Evolutionary conservation across 2,113 vertebrate species (phyloP).

Genomic region (Poeciliopsis turrubarensis): DNA sequence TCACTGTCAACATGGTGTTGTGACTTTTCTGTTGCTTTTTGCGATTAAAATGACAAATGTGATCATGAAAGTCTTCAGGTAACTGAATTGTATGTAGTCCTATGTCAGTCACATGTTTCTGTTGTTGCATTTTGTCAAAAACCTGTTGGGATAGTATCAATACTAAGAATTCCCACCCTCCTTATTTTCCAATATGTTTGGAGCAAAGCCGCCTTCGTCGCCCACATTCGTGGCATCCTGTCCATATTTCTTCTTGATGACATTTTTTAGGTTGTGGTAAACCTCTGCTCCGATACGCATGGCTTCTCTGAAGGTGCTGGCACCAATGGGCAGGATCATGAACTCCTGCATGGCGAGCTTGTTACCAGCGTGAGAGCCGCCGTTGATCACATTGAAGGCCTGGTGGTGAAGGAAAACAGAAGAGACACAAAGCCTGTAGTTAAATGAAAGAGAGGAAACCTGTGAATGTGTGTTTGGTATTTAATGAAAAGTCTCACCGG

Average conservation of each 20-base stretch:
- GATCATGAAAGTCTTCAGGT: no score
- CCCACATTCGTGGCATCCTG: slow-evolving; percentile 97
- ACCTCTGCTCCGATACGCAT: slow-evolving; percentile 97
- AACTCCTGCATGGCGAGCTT: slow-evolving; percentile 99
- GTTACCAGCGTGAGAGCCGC: slow-evolving; percentile 97
- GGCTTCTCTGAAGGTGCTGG: slow-evolving; percentile 89
- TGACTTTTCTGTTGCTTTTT: no score
- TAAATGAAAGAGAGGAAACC: neutral
- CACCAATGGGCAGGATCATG: slow-evolving; percentile 95
- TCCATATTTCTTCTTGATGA: slow-evolving; percentile 97
- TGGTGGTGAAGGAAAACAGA: slow-evolving; percentile 46
- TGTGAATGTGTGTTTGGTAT: neutral
- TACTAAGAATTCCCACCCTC: slow-evolving; percentile 82
- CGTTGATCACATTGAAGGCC: slow-evolving; percentile 99
- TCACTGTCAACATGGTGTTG: neutral
- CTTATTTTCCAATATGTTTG: slow-evolving; percentile 97
- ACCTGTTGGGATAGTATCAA: neutral
- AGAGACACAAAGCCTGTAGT: neutral
- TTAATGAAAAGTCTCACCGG: slow-evolving; percentile 83
- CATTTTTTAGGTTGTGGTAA: slow-evolving; percentile 96
- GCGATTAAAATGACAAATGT: no score
- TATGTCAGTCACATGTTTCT: neutral
- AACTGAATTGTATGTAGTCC: neutral
- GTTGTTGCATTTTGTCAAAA: neutral
- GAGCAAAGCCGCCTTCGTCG: slow-evolving; percentile 95